These are phyloP conservation scores for Drosophila ercepeae DNA, from an alignment of 1,140 invertebrate species.

Conservation along the genomic window DNA sequence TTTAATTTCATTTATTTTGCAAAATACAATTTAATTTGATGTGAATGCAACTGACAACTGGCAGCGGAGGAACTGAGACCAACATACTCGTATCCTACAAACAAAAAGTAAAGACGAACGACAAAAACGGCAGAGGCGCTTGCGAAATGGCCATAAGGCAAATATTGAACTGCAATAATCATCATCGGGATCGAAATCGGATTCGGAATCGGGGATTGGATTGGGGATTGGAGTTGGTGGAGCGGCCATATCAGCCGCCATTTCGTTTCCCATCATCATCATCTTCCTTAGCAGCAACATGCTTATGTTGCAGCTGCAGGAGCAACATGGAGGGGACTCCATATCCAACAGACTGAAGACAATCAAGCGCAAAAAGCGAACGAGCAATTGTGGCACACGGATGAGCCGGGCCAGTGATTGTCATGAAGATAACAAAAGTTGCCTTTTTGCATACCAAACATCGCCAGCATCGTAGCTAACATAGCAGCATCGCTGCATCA, in stretches of 20 bases:
- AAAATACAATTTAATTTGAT: constrained; percentile 81
- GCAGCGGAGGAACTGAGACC: constrained; percentile 30
- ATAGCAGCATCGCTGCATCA: constrained; percentile 5
- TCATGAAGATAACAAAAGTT: constrained; percentile 81
- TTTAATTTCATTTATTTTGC: constrained; percentile 82
- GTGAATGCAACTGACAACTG: constrained; percentile 79
- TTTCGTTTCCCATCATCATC: constrained; percentile 66
- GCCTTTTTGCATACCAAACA: constrained; percentile 81
- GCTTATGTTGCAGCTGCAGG: constrained; percentile 12
- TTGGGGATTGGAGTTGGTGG: constrained; percentile 22
- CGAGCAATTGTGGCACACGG: constrained; percentile 80
- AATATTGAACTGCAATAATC: constrained; percentile 82
- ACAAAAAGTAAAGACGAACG: constrained; percentile 38
- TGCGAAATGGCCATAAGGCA: constrained; percentile 70
- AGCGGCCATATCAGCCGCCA: constrained; percentile 55
- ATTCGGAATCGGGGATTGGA: constrained; percentile 8
- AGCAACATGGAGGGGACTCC: constrained; percentile 15
- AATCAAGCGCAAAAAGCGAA: constrained; percentile 80
- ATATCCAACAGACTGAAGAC: constrained; percentile 61
- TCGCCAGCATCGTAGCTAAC: constrained; percentile 41
- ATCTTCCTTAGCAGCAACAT: constrained; percentile 22
- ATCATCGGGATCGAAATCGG: constrained; percentile 61
- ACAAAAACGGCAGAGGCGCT: constrained; percentile 51
- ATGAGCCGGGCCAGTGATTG: constrained; percentile 76
- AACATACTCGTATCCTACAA: constrained; percentile 10